phyloP scores from a whole-genome alignment of 2,888 invertebrate genomes.

The Lasius fuliginosus region DNA sequence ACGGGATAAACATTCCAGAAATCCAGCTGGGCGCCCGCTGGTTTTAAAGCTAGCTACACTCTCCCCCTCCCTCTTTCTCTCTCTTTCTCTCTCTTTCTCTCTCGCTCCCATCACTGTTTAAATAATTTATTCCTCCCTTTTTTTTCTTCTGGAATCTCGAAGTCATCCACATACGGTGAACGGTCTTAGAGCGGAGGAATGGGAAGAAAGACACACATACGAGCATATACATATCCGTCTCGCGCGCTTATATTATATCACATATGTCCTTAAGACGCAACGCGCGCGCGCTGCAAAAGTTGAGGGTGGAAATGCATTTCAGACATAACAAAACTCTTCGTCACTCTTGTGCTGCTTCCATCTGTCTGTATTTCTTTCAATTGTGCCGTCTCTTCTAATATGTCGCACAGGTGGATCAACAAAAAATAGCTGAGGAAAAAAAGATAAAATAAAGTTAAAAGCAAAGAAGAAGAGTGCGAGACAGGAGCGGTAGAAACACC shows the following conservation, averaged over 20 bases:
- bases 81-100: constrained; percentile 41
- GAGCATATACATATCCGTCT: constrained; percentile 28
- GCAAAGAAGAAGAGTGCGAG: not conserved
- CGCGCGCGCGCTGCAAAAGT: constrained; percentile 28
- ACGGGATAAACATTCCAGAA: constrained; percentile 64
- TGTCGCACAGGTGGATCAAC: constrained; percentile 56
- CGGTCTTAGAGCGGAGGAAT: constrained; percentile 21
- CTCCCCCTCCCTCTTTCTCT: constrained; percentile 48
- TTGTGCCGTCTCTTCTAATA: constrained; percentile 37
- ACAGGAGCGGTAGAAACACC: constrained; percentile 35
- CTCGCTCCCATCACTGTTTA: constrained; percentile 42
- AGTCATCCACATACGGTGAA: constrained; percentile 46
- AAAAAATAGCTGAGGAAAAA: constrained; percentile 31
- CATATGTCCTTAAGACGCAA: constrained; percentile 58
- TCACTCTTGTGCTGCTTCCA: constrained; percentile 27
- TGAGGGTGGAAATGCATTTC: constrained; percentile 61
- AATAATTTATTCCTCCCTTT: constrained; percentile 65
- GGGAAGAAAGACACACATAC: constrained; percentile 22
- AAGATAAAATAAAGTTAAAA: constrained; percentile 16
- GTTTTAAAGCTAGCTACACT: constrained; percentile 23
- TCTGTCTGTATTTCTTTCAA: constrained; percentile 58
- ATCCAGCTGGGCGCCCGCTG: constrained; percentile 62
- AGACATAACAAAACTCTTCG: constrained; percentile 47
- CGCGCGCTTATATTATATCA: constrained; percentile 55
- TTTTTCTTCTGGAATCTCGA: constrained; percentile 43